Percentiles rank a stretch among this genome's conserved stretches.
These are phyloP conservation scores for Dicyrtoma fusca DNA, from an alignment of 2,888 invertebrate species.

Conservation along the genomic window DNA sequence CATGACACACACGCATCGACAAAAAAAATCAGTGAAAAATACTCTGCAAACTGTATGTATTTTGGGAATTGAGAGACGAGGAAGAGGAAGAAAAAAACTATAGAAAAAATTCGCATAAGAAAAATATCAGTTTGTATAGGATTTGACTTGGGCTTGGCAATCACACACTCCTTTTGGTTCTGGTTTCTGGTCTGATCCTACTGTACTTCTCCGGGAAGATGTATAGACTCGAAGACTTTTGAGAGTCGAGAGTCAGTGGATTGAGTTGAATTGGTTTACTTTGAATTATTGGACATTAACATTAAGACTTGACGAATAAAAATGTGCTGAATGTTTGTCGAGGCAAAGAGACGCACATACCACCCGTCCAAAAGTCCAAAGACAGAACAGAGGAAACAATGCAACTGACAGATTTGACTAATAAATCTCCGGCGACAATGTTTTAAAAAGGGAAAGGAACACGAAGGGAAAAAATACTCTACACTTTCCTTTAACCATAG, in stretches of 20 bases:
- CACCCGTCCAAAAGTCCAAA: neutral
- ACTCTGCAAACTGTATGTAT: too few relatives aligned
- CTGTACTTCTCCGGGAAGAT: neutral
- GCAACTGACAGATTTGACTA: constrained; percentile 17
- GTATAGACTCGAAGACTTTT: too few relatives aligned
- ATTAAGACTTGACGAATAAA: neutral
- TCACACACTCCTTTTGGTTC: neutral
- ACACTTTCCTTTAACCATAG: neutral
- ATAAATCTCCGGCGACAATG: constrained; percentile 26
- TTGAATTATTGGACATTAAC: constrained; percentile 15
- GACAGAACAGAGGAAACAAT: constrained; percentile 3
- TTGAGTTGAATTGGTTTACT: neutral
- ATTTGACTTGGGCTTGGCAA: too few relatives aligned
- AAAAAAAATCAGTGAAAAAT: too few relatives aligned
- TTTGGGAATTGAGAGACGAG: too few relatives aligned
- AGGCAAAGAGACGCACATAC: neutral
- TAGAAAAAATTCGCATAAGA: too few relatives aligned
- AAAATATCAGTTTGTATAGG: too few relatives aligned
- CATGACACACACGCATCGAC: too few relatives aligned
- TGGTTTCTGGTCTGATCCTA: neutral
- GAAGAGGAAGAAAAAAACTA: too few relatives aligned
- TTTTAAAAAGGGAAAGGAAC: constrained; percentile 1
- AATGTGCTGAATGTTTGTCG: neutral
- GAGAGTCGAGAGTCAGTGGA: neutral
- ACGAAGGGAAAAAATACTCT: neutral